Evolutionary conservation across 2,113 vertebrate species (phyloP).

Genomic region (Uropsilus gracilis): DNA sequence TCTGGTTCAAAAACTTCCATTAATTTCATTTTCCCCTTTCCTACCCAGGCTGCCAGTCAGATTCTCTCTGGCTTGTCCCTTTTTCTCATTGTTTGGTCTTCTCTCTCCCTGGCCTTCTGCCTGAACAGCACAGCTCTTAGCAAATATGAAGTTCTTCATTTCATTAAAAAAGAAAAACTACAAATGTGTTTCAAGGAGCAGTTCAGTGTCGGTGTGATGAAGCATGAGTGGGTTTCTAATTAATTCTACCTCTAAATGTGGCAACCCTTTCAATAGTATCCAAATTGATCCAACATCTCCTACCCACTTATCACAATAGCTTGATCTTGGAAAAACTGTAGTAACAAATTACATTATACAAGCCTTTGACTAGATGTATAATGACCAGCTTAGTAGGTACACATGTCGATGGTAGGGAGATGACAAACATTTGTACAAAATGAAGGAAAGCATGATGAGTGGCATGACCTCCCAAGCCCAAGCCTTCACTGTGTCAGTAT

Average conservation of each 20-base stretch:
- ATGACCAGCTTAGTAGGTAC: slow-evolving; percentile 47
- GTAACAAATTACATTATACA: not conserved
- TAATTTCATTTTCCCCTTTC: not conserved
- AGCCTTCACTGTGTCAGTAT: not conserved
- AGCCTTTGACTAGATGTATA: slow-evolving; percentile 8
- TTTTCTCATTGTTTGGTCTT: not conserved
- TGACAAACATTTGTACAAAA: slow-evolving; percentile 44
- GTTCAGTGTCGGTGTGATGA: not conserved
- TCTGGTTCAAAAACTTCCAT: not conserved
- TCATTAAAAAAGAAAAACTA: not conserved
- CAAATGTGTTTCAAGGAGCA: not conserved
- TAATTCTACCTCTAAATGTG: not conserved
- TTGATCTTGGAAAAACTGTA: slow-evolving; percentile 48
- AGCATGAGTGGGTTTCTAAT: slow-evolving; percentile 21
- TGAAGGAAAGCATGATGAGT: not conserved
- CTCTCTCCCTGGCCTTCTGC: not conserved
- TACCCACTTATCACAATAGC: not conserved
- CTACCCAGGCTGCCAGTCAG: not conserved
- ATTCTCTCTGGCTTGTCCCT: not conserved
- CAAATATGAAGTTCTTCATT: not conserved
- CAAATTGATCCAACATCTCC: not conserved
- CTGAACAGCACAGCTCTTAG: not conserved
- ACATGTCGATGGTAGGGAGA: slow-evolving; percentile 42
- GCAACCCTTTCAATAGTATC: not conserved
- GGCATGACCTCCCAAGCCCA: not conserved